Evolutionary conservation across 2,888 invertebrate species (phyloP).

Genomic region (Chorisops tibialis): DNA sequence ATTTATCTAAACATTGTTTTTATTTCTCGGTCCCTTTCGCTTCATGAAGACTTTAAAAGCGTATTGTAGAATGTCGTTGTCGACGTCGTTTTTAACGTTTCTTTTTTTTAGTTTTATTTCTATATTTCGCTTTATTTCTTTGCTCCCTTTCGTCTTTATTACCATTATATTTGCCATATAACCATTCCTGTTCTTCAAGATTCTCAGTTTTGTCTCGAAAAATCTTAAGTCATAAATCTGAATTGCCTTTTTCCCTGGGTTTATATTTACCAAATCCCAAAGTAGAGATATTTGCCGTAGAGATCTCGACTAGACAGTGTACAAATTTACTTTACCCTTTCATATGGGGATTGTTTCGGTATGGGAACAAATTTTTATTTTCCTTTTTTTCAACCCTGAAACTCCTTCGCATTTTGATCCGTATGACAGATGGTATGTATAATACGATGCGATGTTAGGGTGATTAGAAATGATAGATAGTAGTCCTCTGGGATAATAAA

Average conservation of each 20-base stretch:
- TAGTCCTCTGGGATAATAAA: background rate
- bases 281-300: constrained; percentile 29
- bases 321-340: constrained; percentile 24
- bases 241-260: constrained; percentile 26
- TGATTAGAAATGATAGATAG: constrained; percentile 17
- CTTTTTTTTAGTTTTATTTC: background rate
- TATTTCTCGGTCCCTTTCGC: background rate
- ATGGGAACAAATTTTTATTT: constrained; percentile 12
- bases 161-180: constrained; percentile 17
- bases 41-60: background rate
- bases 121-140: background rate
- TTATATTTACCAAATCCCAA: constrained; percentile 28
- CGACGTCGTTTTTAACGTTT: background rate
- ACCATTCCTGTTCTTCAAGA: background rate
- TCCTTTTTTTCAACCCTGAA: background rate
- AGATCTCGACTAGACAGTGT: constrained; percentile 32
- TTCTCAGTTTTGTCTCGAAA: background rate
- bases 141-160: constrained; percentile 14
- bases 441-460: constrained; percentile 12
- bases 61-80: background rate
- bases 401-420: background rate
- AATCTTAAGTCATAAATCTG: constrained; percentile 31
- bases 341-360: background rate
- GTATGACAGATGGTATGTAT: constrained; percentile 8
- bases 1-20: constrained; percentile 5